Base-by-base conservation (phyloP, 1,140 invertebrate genomes). In the Temnothorax curvispinosus region DNA sequence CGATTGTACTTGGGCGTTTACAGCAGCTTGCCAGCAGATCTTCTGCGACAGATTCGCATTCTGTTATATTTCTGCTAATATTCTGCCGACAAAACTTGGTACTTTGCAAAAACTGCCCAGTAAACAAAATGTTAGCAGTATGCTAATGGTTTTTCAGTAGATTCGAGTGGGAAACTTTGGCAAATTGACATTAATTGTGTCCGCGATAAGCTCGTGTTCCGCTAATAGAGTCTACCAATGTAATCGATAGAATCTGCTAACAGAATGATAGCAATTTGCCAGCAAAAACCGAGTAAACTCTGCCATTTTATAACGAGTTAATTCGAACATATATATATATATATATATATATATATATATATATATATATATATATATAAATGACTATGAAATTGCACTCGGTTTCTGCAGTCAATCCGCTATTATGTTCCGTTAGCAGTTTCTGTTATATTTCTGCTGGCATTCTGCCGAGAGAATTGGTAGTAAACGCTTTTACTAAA, bases 331-430 rank as follows among this genome's bases (percentile, higher is more conserved):
- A 44, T 44, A 44, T 65, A 65, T 41, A 35, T 18, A 67, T 67
- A 44, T 44, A 44, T n/a, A n/a, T 65, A 65, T 41, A 41, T 65
- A 65, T 65, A 65, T 41, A 41, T 65, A 65, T 65, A 65, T 41
- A 41, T 65, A 65, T 65, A 65, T 41, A 41, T 65, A 67, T 67
- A 44, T 44, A 44, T 65, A 65, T 41, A 41, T 65, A 65, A 65
- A 41, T 44, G n/a, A 11, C 44, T 67, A 44, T 9, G 2, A 67
- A 67, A 67, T 67, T 41, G 8, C n/a, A 3, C 9, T 65, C 35
- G 6, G 3, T 41, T 65, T 65, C 18, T n/a, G 64, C 32, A 41
- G 7, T 21, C n/a, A 41, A 65, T 65, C 8, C 41, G 1, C 5
- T 13, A 9, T 62, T 5, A 62, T 62, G 35, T 62, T 35, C 18